phyloP scores from a whole-genome alignment of 2,888 invertebrate species.

The Sarcophaga variegata region DNA sequence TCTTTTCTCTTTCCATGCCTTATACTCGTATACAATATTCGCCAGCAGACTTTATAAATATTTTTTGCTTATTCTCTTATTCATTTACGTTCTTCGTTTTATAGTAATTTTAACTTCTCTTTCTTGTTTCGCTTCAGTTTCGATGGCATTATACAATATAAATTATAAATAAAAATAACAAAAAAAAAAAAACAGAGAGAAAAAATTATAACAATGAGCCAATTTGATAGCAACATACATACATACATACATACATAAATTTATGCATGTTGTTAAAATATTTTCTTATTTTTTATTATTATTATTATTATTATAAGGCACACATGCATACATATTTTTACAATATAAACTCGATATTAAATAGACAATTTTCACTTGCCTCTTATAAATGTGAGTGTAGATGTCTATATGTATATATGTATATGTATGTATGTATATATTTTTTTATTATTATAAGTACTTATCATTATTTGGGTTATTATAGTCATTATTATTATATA shows the following conservation, averaged over 20 bases:
- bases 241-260: slow-evolving; percentile 50
- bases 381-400: no score
- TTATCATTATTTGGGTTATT: slow-evolving; percentile 68
- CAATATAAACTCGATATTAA: neutral
- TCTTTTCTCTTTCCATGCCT: slow-evolving; percentile 9
- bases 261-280: slow-evolving; percentile 59
- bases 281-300: slow-evolving; percentile 19
- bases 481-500: slow-evolving; percentile 63
- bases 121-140: slow-evolving; percentile 46
- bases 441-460: slow-evolving; percentile 60
- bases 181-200: neutral
- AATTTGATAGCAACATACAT: slow-evolving; percentile 42
- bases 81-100: slow-evolving; percentile 16
- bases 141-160: slow-evolving; percentile 38
- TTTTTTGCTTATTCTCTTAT: slow-evolving; percentile 47
- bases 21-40: neutral
- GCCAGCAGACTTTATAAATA: slow-evolving; percentile 44
- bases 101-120: slow-evolving; percentile 11
- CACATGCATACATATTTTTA: neutral
- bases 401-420: neutral
- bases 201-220: slow-evolving; percentile 55
- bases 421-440: neutral
- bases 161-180: neutral
- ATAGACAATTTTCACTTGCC: no score
- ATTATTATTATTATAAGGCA: no score